Percentiles rank a stretch among this genome's conserved stretches.
phyloP scores from a whole-genome alignment of 1,140 invertebrate species.

The Macrocentrus cingulum region DNA sequence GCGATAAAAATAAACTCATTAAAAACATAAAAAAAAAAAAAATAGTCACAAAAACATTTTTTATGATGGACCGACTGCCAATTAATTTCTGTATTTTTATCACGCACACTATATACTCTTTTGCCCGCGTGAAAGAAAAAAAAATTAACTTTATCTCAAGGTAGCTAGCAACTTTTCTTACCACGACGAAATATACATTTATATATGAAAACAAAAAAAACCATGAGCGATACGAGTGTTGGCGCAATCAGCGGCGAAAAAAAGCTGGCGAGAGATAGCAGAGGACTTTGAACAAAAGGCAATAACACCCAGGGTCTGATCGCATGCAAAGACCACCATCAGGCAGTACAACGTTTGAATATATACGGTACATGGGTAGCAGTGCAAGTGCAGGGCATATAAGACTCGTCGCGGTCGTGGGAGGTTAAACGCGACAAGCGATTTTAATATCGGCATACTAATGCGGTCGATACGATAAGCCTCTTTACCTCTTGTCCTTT shows the following conservation, averaged over 20 bases:
- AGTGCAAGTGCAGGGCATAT: neutral
- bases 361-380: neutral
- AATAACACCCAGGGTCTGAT: constrained; percentile 4
- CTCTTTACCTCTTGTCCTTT: constrained; percentile 4
- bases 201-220: neutral
- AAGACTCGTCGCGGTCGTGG: neutral
- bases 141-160: too few relatives aligned
- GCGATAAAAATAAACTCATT: too few relatives aligned
- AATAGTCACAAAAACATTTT: too few relatives aligned
- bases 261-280: constrained; percentile 5
- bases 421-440: constrained; percentile 29
- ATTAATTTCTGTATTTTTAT: too few relatives aligned
- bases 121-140: too few relatives aligned
- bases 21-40: too few relatives aligned
- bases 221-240: neutral
- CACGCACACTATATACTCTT: too few relatives aligned
- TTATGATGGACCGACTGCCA: too few relatives aligned
- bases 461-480: constrained; percentile 41
- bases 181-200: too few relatives aligned
- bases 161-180: too few relatives aligned
- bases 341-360: neutral
- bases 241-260: neutral
- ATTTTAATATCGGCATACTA: constrained; percentile 34
- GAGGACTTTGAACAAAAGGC: neutral
- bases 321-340: too few relatives aligned